Conservation (phyloP, 2,888 invertebrate species). For the Clunio marinus region DNA sequence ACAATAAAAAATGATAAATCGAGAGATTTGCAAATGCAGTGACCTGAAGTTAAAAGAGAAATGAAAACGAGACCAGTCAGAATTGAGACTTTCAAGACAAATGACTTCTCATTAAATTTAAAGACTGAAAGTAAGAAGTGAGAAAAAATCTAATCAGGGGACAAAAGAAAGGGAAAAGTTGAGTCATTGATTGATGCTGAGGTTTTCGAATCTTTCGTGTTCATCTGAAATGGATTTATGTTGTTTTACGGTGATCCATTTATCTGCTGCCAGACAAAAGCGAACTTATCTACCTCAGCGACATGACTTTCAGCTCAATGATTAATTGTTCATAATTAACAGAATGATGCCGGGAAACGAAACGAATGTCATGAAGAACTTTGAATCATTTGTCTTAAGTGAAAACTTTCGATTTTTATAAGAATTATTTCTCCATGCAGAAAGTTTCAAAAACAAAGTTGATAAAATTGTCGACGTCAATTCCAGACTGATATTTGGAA, state of each 20-base stretch:
- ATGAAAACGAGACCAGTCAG: not conserved
- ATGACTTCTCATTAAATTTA: not conserved
- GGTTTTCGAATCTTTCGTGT: constrained; percentile 19
- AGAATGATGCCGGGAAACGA: too few relatives aligned
- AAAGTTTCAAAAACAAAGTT: too few relatives aligned
- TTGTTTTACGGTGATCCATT: constrained; percentile 5
- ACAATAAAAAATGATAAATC: not conserved
- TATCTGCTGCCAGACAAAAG: not conserved
- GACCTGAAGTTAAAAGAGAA: too few relatives aligned
- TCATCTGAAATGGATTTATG: constrained; percentile 21
- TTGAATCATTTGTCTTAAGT: too few relatives aligned
- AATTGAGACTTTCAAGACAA: not conserved
- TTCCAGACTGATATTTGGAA: too few relatives aligned
- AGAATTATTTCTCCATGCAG: too few relatives aligned
- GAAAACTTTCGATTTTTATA: too few relatives aligned
- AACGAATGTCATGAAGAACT: too few relatives aligned
- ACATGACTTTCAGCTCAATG: not conserved
- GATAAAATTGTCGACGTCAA: too few relatives aligned
- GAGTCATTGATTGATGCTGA: constrained; percentile 11
- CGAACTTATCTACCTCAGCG: not conserved
- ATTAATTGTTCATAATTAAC: constrained; percentile 18
- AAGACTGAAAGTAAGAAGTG: too few relatives aligned
- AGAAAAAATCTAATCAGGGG: constrained; percentile 11
- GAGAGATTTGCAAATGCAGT: not conserved
- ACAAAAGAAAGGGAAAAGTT: not conserved